Base-by-base conservation (phyloP, 1,140 invertebrate genomes). In the Dreissena polymorpha region DNA sequence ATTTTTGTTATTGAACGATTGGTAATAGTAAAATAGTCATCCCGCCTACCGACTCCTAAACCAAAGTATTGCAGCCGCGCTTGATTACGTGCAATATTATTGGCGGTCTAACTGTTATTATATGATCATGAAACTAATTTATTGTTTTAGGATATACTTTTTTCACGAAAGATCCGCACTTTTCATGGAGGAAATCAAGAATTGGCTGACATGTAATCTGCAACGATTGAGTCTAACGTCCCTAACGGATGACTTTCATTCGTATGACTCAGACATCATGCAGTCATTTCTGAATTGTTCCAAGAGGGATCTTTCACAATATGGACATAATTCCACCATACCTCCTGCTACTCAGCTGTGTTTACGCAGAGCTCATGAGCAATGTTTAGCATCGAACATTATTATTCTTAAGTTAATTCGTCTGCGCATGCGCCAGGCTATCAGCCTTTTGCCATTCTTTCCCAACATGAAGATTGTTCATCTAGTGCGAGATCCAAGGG, bases 221-320 rank as follows among this genome's bases (percentile, higher is more conserved):
- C 68, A 64, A 18, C 49, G 53, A 7, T 51, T 80, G 7, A 80
- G 69, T 39, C 14, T 60, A 23, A 5, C 10, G n/a, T 70, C 67
- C 13, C 57, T 80, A 0, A 72, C 3, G 3, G 78, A 80, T 49
- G 29, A 25, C 21, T 80, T 80, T 60, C 78, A 80, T 72, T 71
- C 39, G 70, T 39, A 80, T 65, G 64, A 80, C 57, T 71, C 78
- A 16, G 71, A 80, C 29, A 72, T 80, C 10, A 80, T 80, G 78
- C 71, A 65, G 23, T 25, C 18, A 10, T 80, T 80, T 67, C 72
- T 71, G 21, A 60, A 50, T 25, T 80, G 78, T 72, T 12, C 12
- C 13, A 63, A 60, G 21, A 16, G 27, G 16, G 25, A 60, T 60
- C 3, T 12, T 60, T n/a, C 16, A 60, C 16, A 60, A 23, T 60